Evolutionary conservation across 2,888 invertebrate species (phyloP).

Genomic region (Hylaea fasciaria): DNA sequence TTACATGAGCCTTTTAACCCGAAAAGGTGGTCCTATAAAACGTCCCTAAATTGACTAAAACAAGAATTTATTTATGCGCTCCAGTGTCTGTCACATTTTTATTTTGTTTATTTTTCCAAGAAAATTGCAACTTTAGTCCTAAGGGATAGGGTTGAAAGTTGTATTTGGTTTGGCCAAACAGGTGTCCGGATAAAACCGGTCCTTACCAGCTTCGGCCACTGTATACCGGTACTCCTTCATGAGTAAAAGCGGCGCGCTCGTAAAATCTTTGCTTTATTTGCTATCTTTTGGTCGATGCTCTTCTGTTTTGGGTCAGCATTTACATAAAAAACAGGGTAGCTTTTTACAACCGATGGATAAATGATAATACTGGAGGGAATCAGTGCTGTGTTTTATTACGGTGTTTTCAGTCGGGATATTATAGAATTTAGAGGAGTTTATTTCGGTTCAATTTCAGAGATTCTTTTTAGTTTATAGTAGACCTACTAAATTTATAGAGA

Average conservation of each 20-base stretch:
- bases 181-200: slow-evolving; percentile 41
- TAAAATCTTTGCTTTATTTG: slow-evolving; percentile 41
- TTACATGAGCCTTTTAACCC: slow-evolving; percentile 33
- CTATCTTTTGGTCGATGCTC: slow-evolving; percentile 42
- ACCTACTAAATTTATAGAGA: too few relatives aligned
- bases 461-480: too few relatives aligned
- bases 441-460: too few relatives aligned
- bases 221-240: slow-evolving; percentile 34
- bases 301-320: slow-evolving; percentile 42
- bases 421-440: too few relatives aligned
- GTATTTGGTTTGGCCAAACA: slow-evolving; percentile 10
- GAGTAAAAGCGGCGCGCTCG: slow-evolving; percentile 27
- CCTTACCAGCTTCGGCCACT: slow-evolving; percentile 38
- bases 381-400: not conserved
- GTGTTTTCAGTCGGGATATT: not conserved
- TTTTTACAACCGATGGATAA: slow-evolving; percentile 28
- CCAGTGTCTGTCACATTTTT: slow-evolving; percentile 39
- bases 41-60: slow-evolving; percentile 40
- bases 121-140: slow-evolving; percentile 16
- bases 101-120: slow-evolving; percentile 18
- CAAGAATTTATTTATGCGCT: slow-evolving; percentile 39
- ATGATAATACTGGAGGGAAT: slow-evolving; percentile 23
- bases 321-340: slow-evolving; percentile 36
- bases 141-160: slow-evolving; percentile 3
- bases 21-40: slow-evolving; percentile 41